Evolutionary conservation across 2,113 vertebrate genomes (phyloP).

Genomic region (Lophotis ruficrista): DNA sequence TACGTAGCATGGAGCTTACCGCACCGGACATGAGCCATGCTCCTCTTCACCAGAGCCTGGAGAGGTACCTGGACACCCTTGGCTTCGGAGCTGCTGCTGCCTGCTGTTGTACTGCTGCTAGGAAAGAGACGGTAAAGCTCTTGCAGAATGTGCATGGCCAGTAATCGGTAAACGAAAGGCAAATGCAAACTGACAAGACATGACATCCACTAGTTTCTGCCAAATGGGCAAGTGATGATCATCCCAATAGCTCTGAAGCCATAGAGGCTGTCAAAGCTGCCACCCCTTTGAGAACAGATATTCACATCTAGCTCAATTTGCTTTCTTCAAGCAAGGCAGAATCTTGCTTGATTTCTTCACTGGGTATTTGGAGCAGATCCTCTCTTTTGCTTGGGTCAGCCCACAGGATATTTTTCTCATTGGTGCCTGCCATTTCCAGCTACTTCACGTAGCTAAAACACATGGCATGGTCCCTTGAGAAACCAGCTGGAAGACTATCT

Average conservation of each 20-base stretch:
- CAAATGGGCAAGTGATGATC: neutral
- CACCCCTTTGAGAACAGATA: neutral
- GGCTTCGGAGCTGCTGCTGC: neutral
- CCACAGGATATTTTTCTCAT: neutral
- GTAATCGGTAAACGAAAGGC: neutral
- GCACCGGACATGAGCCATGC: neutral
- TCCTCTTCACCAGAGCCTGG: neutral
- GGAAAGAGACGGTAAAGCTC: neutral
- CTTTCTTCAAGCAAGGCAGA: neutral
- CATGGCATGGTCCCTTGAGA: neutral
- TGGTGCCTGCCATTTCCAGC: neutral
- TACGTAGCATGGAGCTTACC: neutral
- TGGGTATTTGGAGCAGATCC: neutral
- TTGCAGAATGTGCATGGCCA: neutral
- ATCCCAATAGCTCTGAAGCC: neutral
- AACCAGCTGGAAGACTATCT: neutral
- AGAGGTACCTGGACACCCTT: neutral
- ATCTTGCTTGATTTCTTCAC: neutral
- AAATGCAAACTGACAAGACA: neutral
- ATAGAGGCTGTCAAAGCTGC: neutral
- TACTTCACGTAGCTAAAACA: neutral
- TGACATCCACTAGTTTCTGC: neutral
- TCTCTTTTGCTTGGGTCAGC: neutral
- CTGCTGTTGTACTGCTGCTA: neutral
- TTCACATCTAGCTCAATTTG: neutral